These are phyloP conservation scores for Nicator chloris DNA, from an alignment of 2,113 vertebrate genomes.

Conservation along the genomic window DNA sequence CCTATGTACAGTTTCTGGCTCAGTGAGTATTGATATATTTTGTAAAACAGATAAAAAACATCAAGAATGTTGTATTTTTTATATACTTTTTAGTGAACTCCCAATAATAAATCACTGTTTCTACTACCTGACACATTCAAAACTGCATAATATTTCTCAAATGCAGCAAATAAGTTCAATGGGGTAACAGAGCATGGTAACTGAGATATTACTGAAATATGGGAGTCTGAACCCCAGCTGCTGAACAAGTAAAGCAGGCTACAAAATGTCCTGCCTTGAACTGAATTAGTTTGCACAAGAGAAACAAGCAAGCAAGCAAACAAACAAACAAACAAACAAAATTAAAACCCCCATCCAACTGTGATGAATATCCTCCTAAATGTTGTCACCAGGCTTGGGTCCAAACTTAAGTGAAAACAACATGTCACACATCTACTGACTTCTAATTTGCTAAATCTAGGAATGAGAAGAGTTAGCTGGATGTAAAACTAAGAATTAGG, in stretches of 20 bases:
- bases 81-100: neutral
- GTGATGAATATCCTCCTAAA: neutral
- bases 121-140: neutral
- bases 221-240: neutral
- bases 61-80: neutral
- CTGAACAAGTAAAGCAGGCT: neutral
- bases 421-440: neutral
- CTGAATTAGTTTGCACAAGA: neutral
- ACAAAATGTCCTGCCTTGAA: neutral
- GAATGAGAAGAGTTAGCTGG: neutral
- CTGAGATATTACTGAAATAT: neutral
- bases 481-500: neutral
- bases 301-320: neutral
- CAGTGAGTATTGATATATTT: neutral
- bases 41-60: neutral
- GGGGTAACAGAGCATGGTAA: neutral
- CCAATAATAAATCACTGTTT: neutral
- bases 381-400: neutral
- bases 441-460: neutral
- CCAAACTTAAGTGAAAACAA: neutral
- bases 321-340: neutral
- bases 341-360: neutral
- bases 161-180: neutral
- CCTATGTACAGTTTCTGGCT: neutral
- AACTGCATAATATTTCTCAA: neutral